Evolutionary conservation across 2,113 vertebrate genomes (phyloP).

Genomic region (Lamprologus callipterus): DNA sequence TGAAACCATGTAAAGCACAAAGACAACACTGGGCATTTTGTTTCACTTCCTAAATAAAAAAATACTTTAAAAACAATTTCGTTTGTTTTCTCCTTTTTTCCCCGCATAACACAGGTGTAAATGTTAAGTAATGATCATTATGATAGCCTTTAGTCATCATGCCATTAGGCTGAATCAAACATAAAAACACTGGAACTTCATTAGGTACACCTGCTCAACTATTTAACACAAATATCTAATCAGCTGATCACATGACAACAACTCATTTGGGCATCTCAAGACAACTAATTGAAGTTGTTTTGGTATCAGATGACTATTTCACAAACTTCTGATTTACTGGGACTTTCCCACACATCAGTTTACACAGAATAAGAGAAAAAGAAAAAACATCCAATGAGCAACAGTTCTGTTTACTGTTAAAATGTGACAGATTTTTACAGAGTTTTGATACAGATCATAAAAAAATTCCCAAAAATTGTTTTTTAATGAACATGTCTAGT

Average conservation of each 20-base stretch:
- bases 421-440: background rate
- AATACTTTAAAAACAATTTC: constrained; percentile 44
- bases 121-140: background rate
- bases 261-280: background rate
- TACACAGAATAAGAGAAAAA: background rate
- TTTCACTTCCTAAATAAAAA: constrained; percentile 81
- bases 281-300: background rate
- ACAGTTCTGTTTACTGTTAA: background rate
- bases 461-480: background rate
- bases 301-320: background rate
- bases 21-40: constrained; percentile 75
- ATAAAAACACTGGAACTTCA: background rate
- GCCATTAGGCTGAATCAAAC: background rate
- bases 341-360: background rate
- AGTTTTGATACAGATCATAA: background rate
- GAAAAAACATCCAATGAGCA: background rate
- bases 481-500: background rate
- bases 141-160: background rate
- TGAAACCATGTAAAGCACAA: constrained; percentile 82
- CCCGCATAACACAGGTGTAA: background rate
- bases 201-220: background rate
- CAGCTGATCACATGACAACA: background rate
- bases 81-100: background rate
- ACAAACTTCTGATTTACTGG: background rate
- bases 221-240: background rate